Conservation (phyloP, 1,140 invertebrate genomes). For the Platyura marginata region DNA sequence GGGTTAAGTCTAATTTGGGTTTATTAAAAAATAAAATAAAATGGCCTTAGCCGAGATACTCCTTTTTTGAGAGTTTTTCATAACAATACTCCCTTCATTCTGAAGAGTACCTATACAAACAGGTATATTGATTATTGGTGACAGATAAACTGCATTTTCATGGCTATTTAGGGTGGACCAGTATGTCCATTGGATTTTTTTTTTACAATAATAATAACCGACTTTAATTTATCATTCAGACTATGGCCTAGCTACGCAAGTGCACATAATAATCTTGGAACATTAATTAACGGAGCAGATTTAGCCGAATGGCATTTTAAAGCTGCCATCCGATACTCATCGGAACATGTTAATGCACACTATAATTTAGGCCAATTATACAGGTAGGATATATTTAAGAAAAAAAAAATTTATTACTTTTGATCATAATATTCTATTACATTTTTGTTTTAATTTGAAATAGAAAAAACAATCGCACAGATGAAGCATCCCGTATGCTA, state of each 20-base stretch:
- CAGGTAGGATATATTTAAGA: slow-evolving; percentile 31
- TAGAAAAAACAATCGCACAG: slow-evolving; percentile 44
- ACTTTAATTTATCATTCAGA: too few relatives aligned
- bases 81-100: too few relatives aligned
- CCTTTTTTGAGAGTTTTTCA: too few relatives aligned
- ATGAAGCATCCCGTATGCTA: slow-evolving; percentile 44
- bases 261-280: slow-evolving; percentile 78
- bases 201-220: too few relatives aligned
- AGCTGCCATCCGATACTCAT: slow-evolving; percentile 51
- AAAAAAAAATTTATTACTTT: neutral
- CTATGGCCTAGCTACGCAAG: slow-evolving; percentile 73
- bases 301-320: slow-evolving; percentile 61
- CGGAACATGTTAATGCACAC: slow-evolving; percentile 63
- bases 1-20: too few relatives aligned
- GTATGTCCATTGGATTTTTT: too few relatives aligned
- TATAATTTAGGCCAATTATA: slow-evolving; percentile 74
- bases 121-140: too few relatives aligned
- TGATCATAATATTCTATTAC: neutral
- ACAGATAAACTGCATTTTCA: too few relatives aligned
- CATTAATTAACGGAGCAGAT: slow-evolving; percentile 41
- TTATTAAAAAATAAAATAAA: too few relatives aligned
- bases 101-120: too few relatives aligned
- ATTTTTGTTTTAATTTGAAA: slow-evolving; percentile 7
- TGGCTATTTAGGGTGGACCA: too few relatives aligned
- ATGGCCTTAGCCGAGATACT: too few relatives aligned